Evolutionary conservation across 2,797 vertebrate species (phyloP).

Genomic region (Coreius guichenoti): DNA sequence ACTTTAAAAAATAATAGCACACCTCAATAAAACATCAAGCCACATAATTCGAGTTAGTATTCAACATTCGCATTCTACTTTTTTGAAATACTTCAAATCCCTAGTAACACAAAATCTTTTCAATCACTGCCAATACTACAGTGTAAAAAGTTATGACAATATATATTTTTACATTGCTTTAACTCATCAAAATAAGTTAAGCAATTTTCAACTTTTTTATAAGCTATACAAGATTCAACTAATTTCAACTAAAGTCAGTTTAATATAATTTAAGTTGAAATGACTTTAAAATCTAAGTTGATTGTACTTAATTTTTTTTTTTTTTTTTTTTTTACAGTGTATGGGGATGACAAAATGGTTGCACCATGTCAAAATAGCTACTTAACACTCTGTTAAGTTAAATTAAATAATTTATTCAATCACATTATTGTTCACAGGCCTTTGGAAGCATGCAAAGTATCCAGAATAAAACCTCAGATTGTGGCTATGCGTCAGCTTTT

Average conservation of each 20-base stretch:
- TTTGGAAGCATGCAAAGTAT: conserved; percentile 11
- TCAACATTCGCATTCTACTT: background rate
- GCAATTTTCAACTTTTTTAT: too few species aligned
- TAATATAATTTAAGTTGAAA: too few species aligned
- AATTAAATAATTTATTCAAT: conserved; percentile 4
- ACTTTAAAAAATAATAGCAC: background rate
- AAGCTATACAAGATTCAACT: too few species aligned
- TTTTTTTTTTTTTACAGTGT: too few species aligned
- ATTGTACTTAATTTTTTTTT: too few species aligned
- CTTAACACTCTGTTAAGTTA: conserved; percentile 10
- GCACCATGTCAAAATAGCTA: background rate
- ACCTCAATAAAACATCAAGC: background rate
- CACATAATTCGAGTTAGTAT: background rate
- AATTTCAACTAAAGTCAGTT: too few species aligned
- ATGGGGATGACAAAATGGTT: background rate
- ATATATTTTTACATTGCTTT: too few species aligned
- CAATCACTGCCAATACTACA: background rate
- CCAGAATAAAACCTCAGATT: conserved; percentile 27
- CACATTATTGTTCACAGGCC: conserved; percentile 15
- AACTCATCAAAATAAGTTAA: too few species aligned
- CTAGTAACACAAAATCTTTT: background rate
- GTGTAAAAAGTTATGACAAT: too few species aligned
- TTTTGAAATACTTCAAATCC: background rate
- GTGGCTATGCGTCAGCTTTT: conserved; percentile 39
- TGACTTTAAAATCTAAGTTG: too few species aligned